Conservation (phyloP, 2,797 vertebrate species). For the Uromys caudimaculatus region DNA sequence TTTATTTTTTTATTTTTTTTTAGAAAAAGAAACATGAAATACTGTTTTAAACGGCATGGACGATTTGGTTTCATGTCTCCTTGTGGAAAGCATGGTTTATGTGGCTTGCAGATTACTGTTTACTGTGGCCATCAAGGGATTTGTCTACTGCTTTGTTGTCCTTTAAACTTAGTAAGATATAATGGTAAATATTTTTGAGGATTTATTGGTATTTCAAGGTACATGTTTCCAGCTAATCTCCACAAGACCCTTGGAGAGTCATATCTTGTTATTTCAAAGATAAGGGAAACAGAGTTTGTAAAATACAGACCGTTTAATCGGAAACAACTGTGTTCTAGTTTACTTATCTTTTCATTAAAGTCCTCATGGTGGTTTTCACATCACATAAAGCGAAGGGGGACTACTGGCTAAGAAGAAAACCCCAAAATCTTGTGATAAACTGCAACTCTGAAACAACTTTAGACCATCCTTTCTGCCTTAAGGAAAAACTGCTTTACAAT, state of each 20-base stretch:
- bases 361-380: not conserved
- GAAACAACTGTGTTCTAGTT: not conserved
- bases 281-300: slow-evolving; percentile 13
- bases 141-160: not conserved
- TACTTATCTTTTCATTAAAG: slow-evolving; percentile 45
- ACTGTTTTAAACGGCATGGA: not conserved
- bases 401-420: not conserved
- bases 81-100: not conserved
- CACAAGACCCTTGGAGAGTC: not conserved
- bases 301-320: not conserved
- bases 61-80: not conserved
- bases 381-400: not conserved
- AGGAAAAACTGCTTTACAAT: not conserved
- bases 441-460: not conserved
- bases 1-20: not conserved
- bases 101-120: not conserved
- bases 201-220: slow-evolving; percentile 38
- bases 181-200: not conserved
- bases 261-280: slow-evolving; percentile 50
- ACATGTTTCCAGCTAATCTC: not conserved
- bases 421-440: not conserved
- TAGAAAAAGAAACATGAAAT: not conserved
- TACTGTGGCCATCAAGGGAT: not conserved
- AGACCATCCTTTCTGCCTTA: not conserved
- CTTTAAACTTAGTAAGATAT: slow-evolving; percentile 22